phyloP scores from a whole-genome alignment of 2,888 invertebrate species.

The Epinotia bilunana region DNA sequence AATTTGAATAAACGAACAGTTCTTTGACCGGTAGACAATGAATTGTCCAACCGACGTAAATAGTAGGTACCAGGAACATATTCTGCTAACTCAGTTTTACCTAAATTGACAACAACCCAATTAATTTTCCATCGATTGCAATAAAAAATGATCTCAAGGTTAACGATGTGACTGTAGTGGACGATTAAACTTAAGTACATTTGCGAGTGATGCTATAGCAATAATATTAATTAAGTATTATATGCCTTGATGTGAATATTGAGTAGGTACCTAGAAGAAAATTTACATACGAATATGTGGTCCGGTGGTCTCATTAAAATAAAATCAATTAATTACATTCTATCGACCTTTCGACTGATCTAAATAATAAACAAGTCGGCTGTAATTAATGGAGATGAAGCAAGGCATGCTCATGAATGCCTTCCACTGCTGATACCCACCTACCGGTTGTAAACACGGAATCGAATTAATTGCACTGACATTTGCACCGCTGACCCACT shows the following conservation, averaged over 20 bases:
- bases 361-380: conserved; percentile 18
- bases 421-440: neutral
- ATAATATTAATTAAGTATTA: conserved; percentile 4
- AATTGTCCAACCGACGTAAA: too few relatives aligned
- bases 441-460: conserved; percentile 29
- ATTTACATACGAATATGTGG: conserved; percentile 40
- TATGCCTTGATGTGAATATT: neutral
- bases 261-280: neutral
- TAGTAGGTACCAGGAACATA: neutral
- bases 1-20: neutral
- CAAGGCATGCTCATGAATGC: conserved; percentile 34
- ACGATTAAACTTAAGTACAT: conserved; percentile 6
- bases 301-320: conserved; percentile 32
- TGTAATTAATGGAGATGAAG: conserved; percentile 43
- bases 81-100: neutral
- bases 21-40: neutral
- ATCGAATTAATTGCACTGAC: conserved; percentile 37
- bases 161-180: neutral
- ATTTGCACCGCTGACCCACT: conserved; percentile 30
- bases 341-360: conserved; percentile 31
- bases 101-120: neutral
- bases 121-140: neutral
- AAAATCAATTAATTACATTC: conserved; percentile 35
- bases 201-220: conserved; percentile 25
- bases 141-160: conserved; percentile 7